Evolutionary conservation across 2,888 invertebrate species (phyloP), one percentile per base, ranked within the genome.

Genomic region (Lithophane semibrunnea): DNA sequence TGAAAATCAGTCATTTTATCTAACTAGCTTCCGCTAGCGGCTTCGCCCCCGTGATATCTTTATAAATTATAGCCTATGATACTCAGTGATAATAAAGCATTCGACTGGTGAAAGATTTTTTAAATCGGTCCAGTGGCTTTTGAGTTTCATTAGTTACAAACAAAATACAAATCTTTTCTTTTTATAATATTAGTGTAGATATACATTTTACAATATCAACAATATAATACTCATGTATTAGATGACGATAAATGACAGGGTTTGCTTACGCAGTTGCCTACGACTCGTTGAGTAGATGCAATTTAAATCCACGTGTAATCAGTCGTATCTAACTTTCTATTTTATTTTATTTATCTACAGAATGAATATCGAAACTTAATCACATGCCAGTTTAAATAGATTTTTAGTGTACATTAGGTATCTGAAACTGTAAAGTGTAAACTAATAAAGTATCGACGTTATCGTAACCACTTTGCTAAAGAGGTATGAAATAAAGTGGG

Each of bases 291-390:
- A 69, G n/a, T 79, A 54, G 58, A 84, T 16, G 70, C 63, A 63
- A 82, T 84, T 70, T 74, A 63, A 82, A 79, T 49, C 74, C 16
- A 29, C 69, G 47, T 67, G 29, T 60, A 63, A 61, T 42, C 44
- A 61, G 49, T 58, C 18, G 24, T 72, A 84, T 74, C 12, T 60
- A 37, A 84, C 80, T 80, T 84, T 80, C 75, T 24, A 71, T 56
- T 65, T 47, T 73, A 66, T 71, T 80, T 61, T 12, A 73, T 70
- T 74, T 69, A 58, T 74, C 47, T 42, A 37, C 49, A 37, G 5
- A 73, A 52, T 67, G 18, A 63, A 21, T 24, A 12, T 73, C 13
- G 9, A 76, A 82, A 42, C 10, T 21, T 21, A 58, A 49, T 29
- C 37, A n/a, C 21, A 61, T 80, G 52, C 21, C 44, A 58, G 44